Conservation (phyloP, 2,888 invertebrate genomes). For the Eilema caniola region DNA sequence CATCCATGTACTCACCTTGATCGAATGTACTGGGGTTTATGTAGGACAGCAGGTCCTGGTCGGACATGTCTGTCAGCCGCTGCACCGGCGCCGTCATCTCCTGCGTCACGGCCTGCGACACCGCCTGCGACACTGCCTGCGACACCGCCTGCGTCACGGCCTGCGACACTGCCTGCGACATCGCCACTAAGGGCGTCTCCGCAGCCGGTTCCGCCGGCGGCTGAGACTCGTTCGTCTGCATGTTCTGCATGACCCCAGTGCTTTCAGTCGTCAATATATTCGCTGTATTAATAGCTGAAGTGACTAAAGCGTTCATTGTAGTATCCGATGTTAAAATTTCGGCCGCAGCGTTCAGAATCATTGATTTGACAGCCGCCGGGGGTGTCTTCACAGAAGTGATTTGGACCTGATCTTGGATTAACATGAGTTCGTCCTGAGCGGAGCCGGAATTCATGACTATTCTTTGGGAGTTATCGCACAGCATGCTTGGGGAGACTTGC, state of each 20-base stretch:
- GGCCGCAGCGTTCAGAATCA: constrained; percentile 91
- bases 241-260: constrained; percentile 43
- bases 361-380: constrained; percentile 90
- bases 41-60: constrained; percentile 95
- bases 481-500: constrained; percentile 87
- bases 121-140: constrained; percentile 82
- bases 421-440: constrained; percentile 73
- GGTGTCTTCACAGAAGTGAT: constrained; percentile 83
- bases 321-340: constrained; percentile 89
- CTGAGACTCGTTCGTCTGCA: constrained; percentile 58
- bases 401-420: constrained; percentile 75
- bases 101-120: constrained; percentile 81
- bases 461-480: constrained; percentile 69
- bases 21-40: constrained; percentile 97
- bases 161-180: constrained; percentile 85
- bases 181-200: constrained; percentile 76
- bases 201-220: constrained; percentile 71
- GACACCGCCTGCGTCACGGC: constrained; percentile 82
- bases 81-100: constrained; percentile 89
- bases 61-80: constrained; percentile 94
- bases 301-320: constrained; percentile 86
- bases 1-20: constrained; percentile 88
- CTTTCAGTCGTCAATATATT: constrained; percentile 78
- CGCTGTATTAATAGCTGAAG: constrained; percentile 84
- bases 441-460: constrained; percentile 59